Evolutionary conservation across 2,113 vertebrate genomes (phyloP).

Genomic region (Romanogobio albipinnatus): DNA sequence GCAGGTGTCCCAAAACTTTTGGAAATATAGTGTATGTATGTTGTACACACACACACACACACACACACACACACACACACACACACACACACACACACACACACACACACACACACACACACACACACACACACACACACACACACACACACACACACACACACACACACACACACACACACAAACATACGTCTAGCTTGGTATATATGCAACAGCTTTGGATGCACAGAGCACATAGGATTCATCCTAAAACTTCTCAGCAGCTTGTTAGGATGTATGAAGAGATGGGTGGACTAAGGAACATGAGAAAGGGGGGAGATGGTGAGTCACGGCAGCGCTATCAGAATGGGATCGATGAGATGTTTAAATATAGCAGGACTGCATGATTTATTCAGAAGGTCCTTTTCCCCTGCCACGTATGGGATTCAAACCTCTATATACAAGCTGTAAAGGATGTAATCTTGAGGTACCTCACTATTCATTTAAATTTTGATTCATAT

Average conservation of each 20-base stretch:
- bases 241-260: neutral
- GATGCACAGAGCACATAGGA: conserved; percentile 9
- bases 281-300: neutral
- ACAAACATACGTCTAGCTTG: neutral
- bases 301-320: neutral
- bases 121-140: too few relatives aligned
- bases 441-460: neutral
- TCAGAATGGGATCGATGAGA: conserved; percentile 58
- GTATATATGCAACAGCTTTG: neutral
- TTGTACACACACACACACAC: too few relatives aligned
- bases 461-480: neutral
- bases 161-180: too few relatives aligned
- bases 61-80: too few relatives aligned
- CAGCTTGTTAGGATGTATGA: neutral
- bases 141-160: too few relatives aligned
- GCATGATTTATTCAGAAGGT: conserved; percentile 61
- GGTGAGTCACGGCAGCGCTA: conserved; percentile 53
- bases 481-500: neutral
- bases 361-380: conserved; percentile 63
- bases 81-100: too few relatives aligned
- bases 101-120: too few relatives aligned
- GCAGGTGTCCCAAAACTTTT: too few relatives aligned
- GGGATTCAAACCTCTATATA: conserved; percentile 22
- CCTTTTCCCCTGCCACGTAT: conserved; percentile 42
- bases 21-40: too few relatives aligned